Evolutionary conservation across 2,888 invertebrate genomes (phyloP), one percentile per base, ranked within the genome.

Genomic region (Zele albiditarsus): DNA sequence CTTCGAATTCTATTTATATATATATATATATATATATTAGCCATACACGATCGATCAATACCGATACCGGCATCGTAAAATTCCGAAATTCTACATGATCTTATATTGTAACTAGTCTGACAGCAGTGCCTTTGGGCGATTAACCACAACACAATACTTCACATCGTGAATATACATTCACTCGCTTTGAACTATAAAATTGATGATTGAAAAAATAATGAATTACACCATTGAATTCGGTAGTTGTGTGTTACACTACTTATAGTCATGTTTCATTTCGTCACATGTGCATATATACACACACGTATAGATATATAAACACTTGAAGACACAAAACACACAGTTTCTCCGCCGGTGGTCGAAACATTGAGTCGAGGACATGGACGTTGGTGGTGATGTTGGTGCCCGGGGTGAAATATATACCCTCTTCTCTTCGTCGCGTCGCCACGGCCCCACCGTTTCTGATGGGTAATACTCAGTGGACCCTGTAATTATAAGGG

Each of bases 401-500:
- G 72, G 66, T 78, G 79, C 80, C 79, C 73, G 79, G 79, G 79
- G 80, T 80, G 73, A 69, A 73, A 76, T 75, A 70, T 14, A 38
- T 23, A 57, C 71, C 71, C 73, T 71, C 73, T 53, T 38, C 10
- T 53, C 53, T 53, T 10, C 53, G 68, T 75, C 68, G 71, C 76
- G 62, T 73, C 68, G 74, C 73, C 62, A 46, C 33, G 33, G 53
- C 72, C 68, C 73, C 69, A 71, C 71, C 65, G 73, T 75, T 77
- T 73, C 76, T 65, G 78, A 79, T 74, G 79, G 77, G 71, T 62
- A 60, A 72, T 49, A 76, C 53, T 20, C 53, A 53, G 53, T 77
- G 78, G 83, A 82, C 82, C 84, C 84, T 80, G 83, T 83, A 84
- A 86, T 86, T 85, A 85, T 80, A 80, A 81, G 79, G 82, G 85